Conservation (phyloP, 35 echinoderm and acorn worm species). For the Lytechinus pictus region DNA sequence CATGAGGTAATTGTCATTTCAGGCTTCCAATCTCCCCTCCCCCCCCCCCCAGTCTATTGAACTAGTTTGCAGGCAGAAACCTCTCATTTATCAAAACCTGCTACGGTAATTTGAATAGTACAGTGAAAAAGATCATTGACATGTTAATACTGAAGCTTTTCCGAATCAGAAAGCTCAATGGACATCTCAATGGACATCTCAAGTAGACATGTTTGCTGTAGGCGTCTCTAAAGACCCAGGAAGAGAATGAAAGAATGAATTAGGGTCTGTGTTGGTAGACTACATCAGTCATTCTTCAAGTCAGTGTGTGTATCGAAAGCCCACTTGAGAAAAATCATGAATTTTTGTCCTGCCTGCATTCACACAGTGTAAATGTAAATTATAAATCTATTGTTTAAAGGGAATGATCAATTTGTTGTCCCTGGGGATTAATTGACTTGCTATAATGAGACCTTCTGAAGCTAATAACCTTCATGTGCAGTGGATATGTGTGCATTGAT, state of each 20-base stretch:
- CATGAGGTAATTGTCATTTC: not conserved
- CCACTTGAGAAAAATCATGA: not conserved
- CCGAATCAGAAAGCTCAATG: too few relatives aligned
- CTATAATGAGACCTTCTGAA: not conserved
- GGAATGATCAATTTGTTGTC: not conserved
- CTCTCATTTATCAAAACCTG: too few relatives aligned
- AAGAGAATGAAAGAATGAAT: too few relatives aligned
- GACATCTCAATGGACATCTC: too few relatives aligned
- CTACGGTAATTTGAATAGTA: too few relatives aligned
- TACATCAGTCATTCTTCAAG: too few relatives aligned
- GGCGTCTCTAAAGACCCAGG: too few relatives aligned
- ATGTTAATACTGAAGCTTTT: too few relatives aligned
- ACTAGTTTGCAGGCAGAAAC: too few relatives aligned
- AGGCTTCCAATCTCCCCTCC: not conserved
- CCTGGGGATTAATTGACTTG: not conserved
- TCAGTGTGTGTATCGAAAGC: not conserved
- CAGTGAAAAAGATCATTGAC: too few relatives aligned
- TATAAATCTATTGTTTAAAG: not conserved
- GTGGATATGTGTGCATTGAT: not conserved
- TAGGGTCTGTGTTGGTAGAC: not conserved
- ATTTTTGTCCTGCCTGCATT: not conserved
- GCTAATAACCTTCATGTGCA: not conserved
- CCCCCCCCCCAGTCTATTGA: not conserved
- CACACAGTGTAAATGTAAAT: conserved; percentile 16
- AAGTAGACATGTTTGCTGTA: too few relatives aligned